Evolutionary conservation across 2,888 invertebrate species (phyloP), one percentile per base, ranked within the genome.

Genomic region (Mactromeris polynyma): DNA sequence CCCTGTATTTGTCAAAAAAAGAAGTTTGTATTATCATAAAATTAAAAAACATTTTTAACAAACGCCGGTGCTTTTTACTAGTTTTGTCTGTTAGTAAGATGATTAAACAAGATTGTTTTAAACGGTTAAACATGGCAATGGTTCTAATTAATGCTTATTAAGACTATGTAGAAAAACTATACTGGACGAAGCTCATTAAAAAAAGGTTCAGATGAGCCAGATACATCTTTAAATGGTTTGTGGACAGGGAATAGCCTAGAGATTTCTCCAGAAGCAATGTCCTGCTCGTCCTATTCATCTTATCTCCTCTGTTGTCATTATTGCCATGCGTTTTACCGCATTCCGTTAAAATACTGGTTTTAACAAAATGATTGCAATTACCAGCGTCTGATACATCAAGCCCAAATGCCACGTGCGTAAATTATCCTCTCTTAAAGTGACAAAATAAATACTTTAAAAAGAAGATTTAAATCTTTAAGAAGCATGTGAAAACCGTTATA

Each of bases 401-500:
- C 14, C 26, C 36, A 36, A 33, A 73, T 33, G 31, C 6, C 31
- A 36, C 33, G 17, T 33, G 33, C 36, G 14, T 73, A 11, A 33
- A 73, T 33, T 73, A 73, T 33, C 31, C 11, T 33, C 73, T 26
- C 73, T 36, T 73, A 73, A 73, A 73, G 33, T 73, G 19, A 73
- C 73, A 33, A 73, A 73, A 73, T 19, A 26, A 33, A 73, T 73
- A 73, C 36, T 36, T 73, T 33, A 73, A 73, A 73, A 73, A 33
- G 2, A 58, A 19, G 31, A 33, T 33, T 36, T 73, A 17, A 2
- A 33, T 36, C 73, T 33, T 19, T 4, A 33, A 33, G 19, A 33
- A 36, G 4, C 73, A 73, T 73, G n/a, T 33, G n/a, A 64, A 26
- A 64, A 64, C 58, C 58, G 11, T n/a, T 26, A 64, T 26, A 26